phyloP scores from a whole-genome alignment of 1,140 invertebrate genomes.

The Heliconius eleuchia region DNA sequence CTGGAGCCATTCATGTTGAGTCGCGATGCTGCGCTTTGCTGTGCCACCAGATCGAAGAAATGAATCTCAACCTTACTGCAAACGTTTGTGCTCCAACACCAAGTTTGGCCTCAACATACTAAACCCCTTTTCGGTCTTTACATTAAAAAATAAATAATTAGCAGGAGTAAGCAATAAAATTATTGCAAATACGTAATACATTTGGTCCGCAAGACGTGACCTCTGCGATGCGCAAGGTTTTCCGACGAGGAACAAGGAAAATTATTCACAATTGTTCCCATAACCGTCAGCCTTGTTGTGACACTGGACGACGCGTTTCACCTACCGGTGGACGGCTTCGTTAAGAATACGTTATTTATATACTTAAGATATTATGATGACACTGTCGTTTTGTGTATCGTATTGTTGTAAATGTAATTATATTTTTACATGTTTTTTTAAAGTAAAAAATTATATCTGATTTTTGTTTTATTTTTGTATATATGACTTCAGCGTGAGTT shows the following conservation, averaged over 20 bases:
- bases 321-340: slow-evolving; percentile 31
- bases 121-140: too few species aligned
- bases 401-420: not conserved
- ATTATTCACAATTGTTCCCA: slow-evolving; percentile 56
- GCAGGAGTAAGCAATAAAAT: not conserved
- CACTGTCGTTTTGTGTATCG: not conserved
- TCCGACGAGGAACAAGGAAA: slow-evolving; percentile 71
- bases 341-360: slow-evolving; percentile 12
- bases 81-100: too few species aligned
- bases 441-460: not conserved
- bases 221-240: slow-evolving; percentile 68
- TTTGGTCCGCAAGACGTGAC: slow-evolving; percentile 42
- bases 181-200: slow-evolving; percentile 21
- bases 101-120: too few species aligned
- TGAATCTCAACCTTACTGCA: too few species aligned
- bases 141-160: not conserved
- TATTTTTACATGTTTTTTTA: not conserved
- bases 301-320: slow-evolving; percentile 46
- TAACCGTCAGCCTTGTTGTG: slow-evolving; percentile 55
- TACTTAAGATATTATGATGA: not conserved
- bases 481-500: too few species aligned
- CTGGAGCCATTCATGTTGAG: too few species aligned
- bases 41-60: too few species aligned
- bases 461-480: not conserved
- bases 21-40: too few species aligned